Percentiles rank a stretch among this genome's conserved stretches.
Evolutionary conservation across 2,888 invertebrate species (phyloP).

Genomic region (Dasypogon diadema): DNA sequence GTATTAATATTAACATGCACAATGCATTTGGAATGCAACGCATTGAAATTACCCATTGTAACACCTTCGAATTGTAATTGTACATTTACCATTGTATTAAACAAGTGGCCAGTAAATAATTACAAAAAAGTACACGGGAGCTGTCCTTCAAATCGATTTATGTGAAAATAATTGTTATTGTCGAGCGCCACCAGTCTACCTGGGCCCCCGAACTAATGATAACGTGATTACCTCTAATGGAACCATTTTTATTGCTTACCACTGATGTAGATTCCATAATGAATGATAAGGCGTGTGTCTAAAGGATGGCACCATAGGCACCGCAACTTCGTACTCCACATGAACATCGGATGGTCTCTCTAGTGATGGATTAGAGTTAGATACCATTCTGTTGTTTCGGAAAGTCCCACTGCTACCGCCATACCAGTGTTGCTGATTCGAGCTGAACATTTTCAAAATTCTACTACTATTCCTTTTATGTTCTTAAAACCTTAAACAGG

Average conservation of each 20-base stretch:
- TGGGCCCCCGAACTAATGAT: not conserved
- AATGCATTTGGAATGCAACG: no score
- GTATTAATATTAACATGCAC: no score
- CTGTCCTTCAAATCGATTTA: conserved; percentile 3
- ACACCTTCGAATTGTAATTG: not conserved
- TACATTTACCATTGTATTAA: not conserved
- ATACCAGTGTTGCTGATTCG: conserved; percentile 66
- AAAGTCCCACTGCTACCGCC: conserved; percentile 59
- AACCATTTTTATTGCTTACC: conserved; percentile 62
- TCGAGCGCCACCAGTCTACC: not conserved
- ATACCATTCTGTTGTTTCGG: conserved; percentile 56
- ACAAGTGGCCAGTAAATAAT: not conserved
- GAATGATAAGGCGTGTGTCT: conserved; percentile 69
- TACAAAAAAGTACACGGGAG: not conserved
- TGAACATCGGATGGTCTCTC: conserved; percentile 62
- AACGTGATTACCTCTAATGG: not conserved
- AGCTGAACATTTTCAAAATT: conserved; percentile 62
- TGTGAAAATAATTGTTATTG: not conserved
- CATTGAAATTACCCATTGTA: no score
- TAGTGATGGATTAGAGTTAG: conserved; percentile 67
- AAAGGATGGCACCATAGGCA: conserved; percentile 67
- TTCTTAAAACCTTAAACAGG: not conserved
- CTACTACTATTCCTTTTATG: not conserved
- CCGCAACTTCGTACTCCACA: conserved; percentile 68
- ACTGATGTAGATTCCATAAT: conserved; percentile 68